Percentiles rank a stretch among this genome's conserved stretches.
Conservation (phyloP, 2,113 vertebrate species). For the Tylochromis polylepis region DNA sequence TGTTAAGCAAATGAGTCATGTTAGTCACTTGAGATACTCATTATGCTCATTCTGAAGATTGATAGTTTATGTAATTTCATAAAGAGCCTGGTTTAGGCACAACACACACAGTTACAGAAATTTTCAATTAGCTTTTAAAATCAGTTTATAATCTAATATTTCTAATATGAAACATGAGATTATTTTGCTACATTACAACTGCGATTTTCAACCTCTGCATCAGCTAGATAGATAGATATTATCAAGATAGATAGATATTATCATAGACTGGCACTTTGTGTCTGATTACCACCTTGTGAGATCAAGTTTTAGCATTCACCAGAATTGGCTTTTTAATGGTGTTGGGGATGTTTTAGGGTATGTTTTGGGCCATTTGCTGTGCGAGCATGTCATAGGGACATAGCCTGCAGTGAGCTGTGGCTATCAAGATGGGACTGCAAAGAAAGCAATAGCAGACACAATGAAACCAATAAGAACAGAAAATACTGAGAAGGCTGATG, state of each 20-base stretch:
- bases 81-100: neutral
- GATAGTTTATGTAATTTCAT: neutral
- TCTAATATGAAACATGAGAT: neutral
- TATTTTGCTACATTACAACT: neutral
- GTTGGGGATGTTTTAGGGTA: constrained; percentile 7
- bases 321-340: constrained; percentile 49
- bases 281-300: constrained; percentile 28
- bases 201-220: neutral
- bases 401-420: constrained; percentile 52
- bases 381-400: constrained; percentile 36
- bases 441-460: constrained; percentile 46
- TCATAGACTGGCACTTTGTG: constrained; percentile 20
- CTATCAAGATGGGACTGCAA: constrained; percentile 54
- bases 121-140: neutral
- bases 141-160: neutral
- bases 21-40: neutral
- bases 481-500: constrained; percentile 9
- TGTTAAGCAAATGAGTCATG: constrained; percentile 22
- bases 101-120: neutral
- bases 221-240: neutral
- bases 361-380: constrained; percentile 55
- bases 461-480: constrained; percentile 33
- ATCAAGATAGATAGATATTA: constrained; percentile 4
- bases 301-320: constrained; percentile 44
- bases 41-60: neutral